Base-by-base conservation (phyloP, 2,113 vertebrate species). In the Apodemus sylvaticus region DNA sequence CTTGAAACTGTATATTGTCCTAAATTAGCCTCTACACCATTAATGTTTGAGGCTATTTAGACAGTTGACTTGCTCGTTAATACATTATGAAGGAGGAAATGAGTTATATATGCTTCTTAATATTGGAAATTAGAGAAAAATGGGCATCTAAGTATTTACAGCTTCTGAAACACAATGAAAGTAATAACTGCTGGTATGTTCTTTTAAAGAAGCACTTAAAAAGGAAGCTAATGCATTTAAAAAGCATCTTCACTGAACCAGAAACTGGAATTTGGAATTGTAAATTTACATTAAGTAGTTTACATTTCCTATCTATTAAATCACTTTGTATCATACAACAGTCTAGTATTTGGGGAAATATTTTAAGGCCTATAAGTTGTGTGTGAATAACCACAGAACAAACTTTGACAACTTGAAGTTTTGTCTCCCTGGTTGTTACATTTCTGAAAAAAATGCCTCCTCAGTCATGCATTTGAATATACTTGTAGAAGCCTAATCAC, bases 281-380 rank as follows among this genome's bases (percentile, higher is more conserved):
- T 95, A 51, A 96, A 95, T 96, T 98, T 97, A 83, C 48, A 94
- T 96, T 92, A 81, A 82, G 31, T 97, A 97, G 95, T 91, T 98
- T 96, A 86, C n/a, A 60, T 98, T 98, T 97, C 96, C 97, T 94
- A 96, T 82, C 93, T 98, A 96, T 81, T 81, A 97, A 98, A 96
- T 92, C 87, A 36, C 89, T 92, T 93, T 89, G 88, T 96, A 66
- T 95, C 71, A 87, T 77, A 77, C 89, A 97, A 2, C 39, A 82
- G 82, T 95, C 31, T 26, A 22, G 3, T 85, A 55, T 87, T 82
- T 91, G 66, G 13, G 39, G 1, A n/a, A 64, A 64, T 85, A 64
- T 26, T 85, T 85, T 31, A 62, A 42, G 88, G 55, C 71, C 86
- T 90, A 96, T 68, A 0, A 88, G 17, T 29, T 94, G 51, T 95